Conservation (phyloP, 2,797 vertebrate genomes). For the Anguilla anguilla region DNA sequence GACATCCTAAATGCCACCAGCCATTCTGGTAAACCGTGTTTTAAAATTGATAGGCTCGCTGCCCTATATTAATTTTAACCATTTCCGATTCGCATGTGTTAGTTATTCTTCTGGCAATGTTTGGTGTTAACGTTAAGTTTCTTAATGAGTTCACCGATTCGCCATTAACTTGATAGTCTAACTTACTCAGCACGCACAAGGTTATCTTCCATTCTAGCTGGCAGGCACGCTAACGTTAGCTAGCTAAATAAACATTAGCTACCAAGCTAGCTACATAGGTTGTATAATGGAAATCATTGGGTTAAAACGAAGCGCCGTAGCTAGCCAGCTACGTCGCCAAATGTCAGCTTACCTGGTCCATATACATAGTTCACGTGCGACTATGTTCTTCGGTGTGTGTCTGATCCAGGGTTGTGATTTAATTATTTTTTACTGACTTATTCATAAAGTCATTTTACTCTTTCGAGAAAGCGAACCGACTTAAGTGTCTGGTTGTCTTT, state of each 20-base stretch:
- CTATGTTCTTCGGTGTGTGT: neutral
- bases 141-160: neutral
- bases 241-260: neutral
- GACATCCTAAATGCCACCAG: too few species aligned
- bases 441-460: neutral
- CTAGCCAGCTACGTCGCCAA: neutral
- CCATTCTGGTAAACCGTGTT: too few species aligned
- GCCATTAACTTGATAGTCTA: neutral
- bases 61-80: too few species aligned
- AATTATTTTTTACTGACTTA: neutral
- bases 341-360: neutral
- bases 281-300: conserved; percentile 8
- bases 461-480: neutral
- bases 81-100: too few species aligned
- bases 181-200: neutral
- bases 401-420: neutral
- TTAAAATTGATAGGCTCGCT: too few species aligned
- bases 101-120: too few species aligned
- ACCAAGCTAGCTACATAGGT: neutral
- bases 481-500: neutral
- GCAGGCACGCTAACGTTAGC: neutral
- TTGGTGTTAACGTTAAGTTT: neutral
- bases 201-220: neutral
- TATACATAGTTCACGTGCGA: neutral
- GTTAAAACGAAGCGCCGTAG: neutral